phyloP scores from a whole-genome alignment of 2,797 vertebrate genomes.

The Denticeps clupeoides region DNA sequence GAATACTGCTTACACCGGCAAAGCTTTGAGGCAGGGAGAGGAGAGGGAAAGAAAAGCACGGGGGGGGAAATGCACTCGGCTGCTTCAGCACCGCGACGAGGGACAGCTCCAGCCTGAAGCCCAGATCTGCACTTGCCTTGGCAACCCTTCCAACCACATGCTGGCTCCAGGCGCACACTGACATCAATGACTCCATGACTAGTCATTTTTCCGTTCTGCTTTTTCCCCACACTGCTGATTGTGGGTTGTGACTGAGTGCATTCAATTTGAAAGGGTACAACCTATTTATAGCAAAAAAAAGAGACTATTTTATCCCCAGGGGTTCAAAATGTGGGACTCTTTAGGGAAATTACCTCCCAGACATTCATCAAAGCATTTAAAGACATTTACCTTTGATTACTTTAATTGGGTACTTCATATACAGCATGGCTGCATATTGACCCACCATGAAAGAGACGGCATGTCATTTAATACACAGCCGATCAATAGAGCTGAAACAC shows the following conservation, averaged over 20 bases:
- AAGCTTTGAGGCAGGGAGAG: slow-evolving; percentile 17
- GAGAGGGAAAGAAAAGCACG: background rate
- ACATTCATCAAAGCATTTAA: too few relatives aligned
- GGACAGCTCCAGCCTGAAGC: slow-evolving; percentile 2
- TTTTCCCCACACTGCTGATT: slow-evolving; percentile 5
- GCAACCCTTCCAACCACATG: background rate
- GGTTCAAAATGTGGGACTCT: too few relatives aligned
- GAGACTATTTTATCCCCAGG: too few relatives aligned
- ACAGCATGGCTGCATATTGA: too few relatives aligned
- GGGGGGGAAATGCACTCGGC: slow-evolving; percentile 2
- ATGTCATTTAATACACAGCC: too few relatives aligned
- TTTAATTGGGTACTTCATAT: too few relatives aligned
- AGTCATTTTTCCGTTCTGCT: background rate
- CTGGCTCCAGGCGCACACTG: background rate
- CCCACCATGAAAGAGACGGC: too few relatives aligned
- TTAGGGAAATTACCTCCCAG: too few relatives aligned
- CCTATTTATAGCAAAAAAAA: too few relatives aligned
- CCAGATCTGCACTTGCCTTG: slow-evolving; percentile 11
- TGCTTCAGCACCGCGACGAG: slow-evolving; percentile 9
- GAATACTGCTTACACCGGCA: slow-evolving; percentile 14
- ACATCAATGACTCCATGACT: background rate
- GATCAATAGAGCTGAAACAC: too few relatives aligned
- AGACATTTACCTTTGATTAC: too few relatives aligned
- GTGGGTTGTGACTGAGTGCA: slow-evolving; percentile 28
- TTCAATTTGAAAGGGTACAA: slow-evolving; percentile 24